phyloP scores from a whole-genome alignment of 92 coral and sea anemone species.

The Nematostella vectensis region DNA sequence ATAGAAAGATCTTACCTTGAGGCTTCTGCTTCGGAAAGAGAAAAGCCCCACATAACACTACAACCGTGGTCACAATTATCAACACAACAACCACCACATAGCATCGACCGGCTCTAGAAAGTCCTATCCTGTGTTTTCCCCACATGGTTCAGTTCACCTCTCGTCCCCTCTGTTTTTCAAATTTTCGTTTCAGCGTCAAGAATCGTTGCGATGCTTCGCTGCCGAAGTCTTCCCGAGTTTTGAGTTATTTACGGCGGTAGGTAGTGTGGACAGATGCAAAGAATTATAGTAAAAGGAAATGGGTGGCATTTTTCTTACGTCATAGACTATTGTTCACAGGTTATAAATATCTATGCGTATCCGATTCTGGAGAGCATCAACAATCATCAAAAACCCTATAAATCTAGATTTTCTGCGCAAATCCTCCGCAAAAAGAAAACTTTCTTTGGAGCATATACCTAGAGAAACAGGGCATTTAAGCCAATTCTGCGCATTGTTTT shows the following conservation, averaged over 20 bases:
- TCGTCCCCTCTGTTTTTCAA: too few relatives aligned
- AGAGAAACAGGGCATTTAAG: too few relatives aligned
- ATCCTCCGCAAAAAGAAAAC: too few relatives aligned
- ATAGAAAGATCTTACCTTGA: conserved; percentile 12
- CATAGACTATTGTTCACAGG: conserved; percentile 14
- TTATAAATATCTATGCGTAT: neutral
- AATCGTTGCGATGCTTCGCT: neutral
- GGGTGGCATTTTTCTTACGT: conserved; percentile 25
- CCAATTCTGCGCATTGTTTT: too few relatives aligned
- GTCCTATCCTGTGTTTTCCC: too few relatives aligned
- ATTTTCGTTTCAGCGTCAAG: neutral
- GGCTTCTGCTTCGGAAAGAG: conserved; percentile 3
- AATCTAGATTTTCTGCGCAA: too few relatives aligned
- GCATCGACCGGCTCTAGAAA: too few relatives aligned
- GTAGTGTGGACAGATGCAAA: conserved; percentile 23
- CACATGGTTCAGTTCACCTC: neutral
- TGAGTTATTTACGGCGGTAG: conserved; percentile 3
- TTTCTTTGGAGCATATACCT: too few relatives aligned
- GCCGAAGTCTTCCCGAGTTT: conserved; percentile 3
- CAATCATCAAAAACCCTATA: too few relatives aligned
- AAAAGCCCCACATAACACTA: conserved; percentile 16
- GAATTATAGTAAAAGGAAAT: conserved; percentile 33
- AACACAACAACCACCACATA: conserved; percentile 1
- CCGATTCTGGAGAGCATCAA: neutral
- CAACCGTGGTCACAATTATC: conserved; percentile 1